Evolutionary conservation across 2,888 invertebrate genomes (phyloP).

Genomic region (Ellobium chinense): DNA sequence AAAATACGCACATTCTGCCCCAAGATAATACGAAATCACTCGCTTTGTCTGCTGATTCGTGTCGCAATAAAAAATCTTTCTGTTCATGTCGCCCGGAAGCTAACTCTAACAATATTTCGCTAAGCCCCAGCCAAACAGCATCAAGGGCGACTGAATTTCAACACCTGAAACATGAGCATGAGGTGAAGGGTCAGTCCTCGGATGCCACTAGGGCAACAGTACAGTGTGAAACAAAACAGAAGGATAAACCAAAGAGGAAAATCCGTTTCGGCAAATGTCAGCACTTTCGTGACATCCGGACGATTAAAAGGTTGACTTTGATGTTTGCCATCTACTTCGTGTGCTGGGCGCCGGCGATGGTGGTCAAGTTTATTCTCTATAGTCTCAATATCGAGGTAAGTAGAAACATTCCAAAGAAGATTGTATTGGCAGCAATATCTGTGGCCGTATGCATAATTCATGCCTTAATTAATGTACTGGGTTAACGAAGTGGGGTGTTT

Average conservation of each 20-base stretch:
- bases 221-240: neutral
- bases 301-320: conserved; percentile 28
- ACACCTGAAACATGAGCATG: neutral
- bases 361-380: neutral
- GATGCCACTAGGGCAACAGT: too few species aligned
- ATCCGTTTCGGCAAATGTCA: neutral
- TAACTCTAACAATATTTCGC: neutral
- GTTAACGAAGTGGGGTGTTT: too few species aligned
- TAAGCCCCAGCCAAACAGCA: neutral
- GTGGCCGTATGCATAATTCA: too few species aligned
- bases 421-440: too few species aligned
- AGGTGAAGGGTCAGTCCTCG: too few species aligned
- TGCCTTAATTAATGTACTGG: too few species aligned
- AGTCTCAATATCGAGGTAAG: neutral
- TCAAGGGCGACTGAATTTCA: neutral
- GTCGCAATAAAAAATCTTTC: neutral
- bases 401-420: too few species aligned
- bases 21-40: neutral
- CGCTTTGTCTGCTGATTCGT: neutral
- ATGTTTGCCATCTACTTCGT: conserved; percentile 34
- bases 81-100: neutral
- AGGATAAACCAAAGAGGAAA: neutral
- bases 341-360: conserved; percentile 30
- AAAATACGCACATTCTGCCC: too few species aligned
- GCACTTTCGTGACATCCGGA: conserved; percentile 34